Percentiles rank a stretch among this genome's conserved stretches.
Evolutionary conservation across 2,888 invertebrate species (phyloP).

Genomic region (Calliscelio sp.): DNA sequence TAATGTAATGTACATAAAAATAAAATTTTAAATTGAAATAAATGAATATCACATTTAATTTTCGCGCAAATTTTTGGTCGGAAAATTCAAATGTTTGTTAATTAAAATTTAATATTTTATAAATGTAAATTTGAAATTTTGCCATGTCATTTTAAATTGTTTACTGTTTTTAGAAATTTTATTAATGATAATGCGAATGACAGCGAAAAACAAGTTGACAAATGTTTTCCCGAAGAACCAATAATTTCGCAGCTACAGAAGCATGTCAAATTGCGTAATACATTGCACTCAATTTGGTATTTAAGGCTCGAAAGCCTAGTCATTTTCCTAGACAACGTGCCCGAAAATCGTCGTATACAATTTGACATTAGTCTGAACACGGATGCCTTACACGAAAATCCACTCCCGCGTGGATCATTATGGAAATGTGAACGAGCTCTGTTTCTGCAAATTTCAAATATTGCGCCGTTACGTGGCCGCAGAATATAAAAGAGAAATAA

Average conservation of each 20-base stretch:
- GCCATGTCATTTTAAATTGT: no score
- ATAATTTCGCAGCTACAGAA: no score
- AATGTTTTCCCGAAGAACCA: constrained; percentile 10
- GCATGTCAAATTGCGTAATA: constrained; percentile 14
- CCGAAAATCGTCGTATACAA: constrained; percentile 35
- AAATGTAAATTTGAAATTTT: background rate
- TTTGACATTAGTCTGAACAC: constrained; percentile 51
- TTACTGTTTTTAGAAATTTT: no score
- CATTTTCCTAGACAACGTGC: constrained; percentile 17
- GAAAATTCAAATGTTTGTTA: no score
- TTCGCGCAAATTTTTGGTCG: no score
- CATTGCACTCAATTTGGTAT: constrained; percentile 17
- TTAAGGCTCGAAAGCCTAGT: constrained; percentile 13
- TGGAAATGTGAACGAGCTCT: constrained; percentile 56
- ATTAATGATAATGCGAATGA: no score
- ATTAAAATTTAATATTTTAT: no score
- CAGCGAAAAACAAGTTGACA: background rate
- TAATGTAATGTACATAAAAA: no score
- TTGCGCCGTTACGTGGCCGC: constrained; percentile 25
- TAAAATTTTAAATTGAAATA: no score
- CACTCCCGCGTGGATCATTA: constrained; percentile 58
- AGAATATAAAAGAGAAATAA: constrained; percentile 12
- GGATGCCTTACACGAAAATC: constrained; percentile 51
- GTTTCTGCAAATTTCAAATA: constrained; percentile 45
- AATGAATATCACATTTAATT: no score